Percentiles rank a stretch among this genome's conserved stretches.
Conservation (phyloP, 2,888 invertebrate genomes). For the Agriopis marginaria region DNA sequence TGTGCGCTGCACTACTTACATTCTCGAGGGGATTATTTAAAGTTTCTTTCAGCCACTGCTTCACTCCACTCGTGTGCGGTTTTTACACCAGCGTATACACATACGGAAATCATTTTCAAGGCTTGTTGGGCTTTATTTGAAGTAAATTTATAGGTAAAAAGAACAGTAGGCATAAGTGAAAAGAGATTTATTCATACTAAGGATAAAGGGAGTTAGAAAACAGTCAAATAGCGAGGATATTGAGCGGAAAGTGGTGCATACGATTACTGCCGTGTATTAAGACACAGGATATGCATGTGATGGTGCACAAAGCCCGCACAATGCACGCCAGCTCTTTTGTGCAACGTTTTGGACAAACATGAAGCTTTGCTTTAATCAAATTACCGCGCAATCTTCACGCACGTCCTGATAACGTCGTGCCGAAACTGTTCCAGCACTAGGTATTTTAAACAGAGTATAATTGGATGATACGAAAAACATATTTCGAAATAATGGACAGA, state of each 20-base stretch:
- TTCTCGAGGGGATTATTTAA: conserved; percentile 69
- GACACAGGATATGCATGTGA: conserved; percentile 65
- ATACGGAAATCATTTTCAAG: conserved; percentile 10
- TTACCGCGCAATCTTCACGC: conserved; percentile 60
- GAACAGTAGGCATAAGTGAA: not conserved
- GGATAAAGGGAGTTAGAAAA: conserved; percentile 11
- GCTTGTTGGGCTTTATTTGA: conserved; percentile 9
- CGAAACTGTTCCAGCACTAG: conserved; percentile 24
- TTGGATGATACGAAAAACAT: conserved; percentile 37
- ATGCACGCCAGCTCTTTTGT: conserved; percentile 75
- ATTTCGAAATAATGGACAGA: conserved; percentile 50
- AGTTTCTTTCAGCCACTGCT: conserved; percentile 52
- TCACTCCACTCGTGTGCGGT: conserved; percentile 46
- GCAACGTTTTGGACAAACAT: conserved; percentile 72
- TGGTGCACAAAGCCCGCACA: conserved; percentile 76
- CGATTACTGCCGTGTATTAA: conserved; percentile 50
- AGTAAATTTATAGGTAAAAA: not conserved
- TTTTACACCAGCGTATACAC: conserved; percentile 31
- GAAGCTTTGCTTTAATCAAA: conserved; percentile 67
- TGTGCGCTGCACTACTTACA: conserved; percentile 66
- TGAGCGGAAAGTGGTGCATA: conserved; percentile 14
- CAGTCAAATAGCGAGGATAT: conserved; percentile 10
- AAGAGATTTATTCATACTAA: not conserved
- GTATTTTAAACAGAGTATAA: conserved; percentile 27
- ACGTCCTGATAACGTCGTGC: conserved; percentile 35